phyloP scores from a whole-genome alignment of 2,113 vertebrate species.

The Protobothrops mucrosquamatus region DNA sequence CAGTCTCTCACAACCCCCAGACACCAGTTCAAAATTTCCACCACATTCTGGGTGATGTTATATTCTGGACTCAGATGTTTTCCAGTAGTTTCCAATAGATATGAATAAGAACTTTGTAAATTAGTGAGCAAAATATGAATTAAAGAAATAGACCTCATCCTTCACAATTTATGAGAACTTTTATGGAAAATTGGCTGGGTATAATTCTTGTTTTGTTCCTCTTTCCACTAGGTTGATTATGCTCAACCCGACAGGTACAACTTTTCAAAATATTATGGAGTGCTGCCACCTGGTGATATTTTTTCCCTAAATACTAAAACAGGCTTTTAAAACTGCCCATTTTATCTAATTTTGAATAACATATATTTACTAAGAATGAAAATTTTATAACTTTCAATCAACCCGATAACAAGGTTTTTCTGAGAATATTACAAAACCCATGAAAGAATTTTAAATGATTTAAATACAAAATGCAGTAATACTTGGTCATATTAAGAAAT shows the following conservation, averaged over 20 bases:
- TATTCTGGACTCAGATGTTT: not conserved
- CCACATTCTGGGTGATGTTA: not conserved
- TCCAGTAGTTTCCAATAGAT: not conserved
- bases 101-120: not conserved
- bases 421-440: not conserved
- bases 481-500: not conserved
- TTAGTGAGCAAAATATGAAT: not conserved
- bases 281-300: conserved; percentile 20
- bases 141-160: no score
- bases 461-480: not conserved
- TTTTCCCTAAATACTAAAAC: not conserved
- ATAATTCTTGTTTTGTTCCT: not conserved
- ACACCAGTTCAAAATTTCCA: not conserved
- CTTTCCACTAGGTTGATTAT: not conserved
- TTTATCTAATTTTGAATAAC: not conserved
- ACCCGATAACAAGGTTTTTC: not conserved
- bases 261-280: not conserved
- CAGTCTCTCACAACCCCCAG: not conserved
- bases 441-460: not conserved
- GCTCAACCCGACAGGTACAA: not conserved
- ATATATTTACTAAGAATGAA: not conserved
- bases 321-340: not conserved
- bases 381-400: not conserved
- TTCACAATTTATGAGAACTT: not conserved
- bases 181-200: not conserved